Evolutionary conservation across 2,888 invertebrate genomes (phyloP), one percentile per base, ranked within the genome.

Genomic region (Sinotaia quadrata): DNA sequence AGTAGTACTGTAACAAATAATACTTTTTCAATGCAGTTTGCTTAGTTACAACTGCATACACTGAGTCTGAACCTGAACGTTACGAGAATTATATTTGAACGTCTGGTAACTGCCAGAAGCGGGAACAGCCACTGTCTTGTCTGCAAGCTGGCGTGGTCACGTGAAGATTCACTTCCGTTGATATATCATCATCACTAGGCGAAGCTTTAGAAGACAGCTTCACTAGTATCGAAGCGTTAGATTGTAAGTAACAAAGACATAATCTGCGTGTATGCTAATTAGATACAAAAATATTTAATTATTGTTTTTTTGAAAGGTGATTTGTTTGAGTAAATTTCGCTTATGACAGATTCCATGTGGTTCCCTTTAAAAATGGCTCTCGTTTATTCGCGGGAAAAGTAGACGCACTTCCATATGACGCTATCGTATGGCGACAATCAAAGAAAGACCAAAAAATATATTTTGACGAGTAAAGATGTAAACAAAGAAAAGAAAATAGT

Each of bases 81-180:
- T 41, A 41, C 1, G 41, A 41, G 1, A n/a, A 41, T n/a, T 41
- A 3, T 12, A n/a, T n/a, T n/a, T n/a, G n/a, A n/a, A n/a, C n/a
- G n/a, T n/a, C n/a, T n/a, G n/a, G n/a, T n/a, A n/a, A 31, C 2
- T 29, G 7, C 34, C 54, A 36, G 5, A 37, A 52, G 37, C 41
- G 34, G 36, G 67, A 73, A 70, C 51, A 37, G 63, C 68, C 41
- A 41, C 60, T 70, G 60, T 70, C 70, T 70, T 56, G 68, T 73
- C 70, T 68, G 62, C 51, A 41, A 65, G 34, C 54, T 67, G 70
- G 70, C 73, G 73, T 70, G 70, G 68, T 73, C 70, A 70, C 70
- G 73, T 70, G 70, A 47, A 54, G 4, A 49, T 33, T 18, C 33
- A 70, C 70, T 70, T 70, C 73, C 73, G 73, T 61, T 70, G 61